Evolutionary conservation across 2,888 invertebrate species (phyloP), one percentile per base, ranked within the genome.

Genomic region (Rhogogaster chlorosoma): DNA sequence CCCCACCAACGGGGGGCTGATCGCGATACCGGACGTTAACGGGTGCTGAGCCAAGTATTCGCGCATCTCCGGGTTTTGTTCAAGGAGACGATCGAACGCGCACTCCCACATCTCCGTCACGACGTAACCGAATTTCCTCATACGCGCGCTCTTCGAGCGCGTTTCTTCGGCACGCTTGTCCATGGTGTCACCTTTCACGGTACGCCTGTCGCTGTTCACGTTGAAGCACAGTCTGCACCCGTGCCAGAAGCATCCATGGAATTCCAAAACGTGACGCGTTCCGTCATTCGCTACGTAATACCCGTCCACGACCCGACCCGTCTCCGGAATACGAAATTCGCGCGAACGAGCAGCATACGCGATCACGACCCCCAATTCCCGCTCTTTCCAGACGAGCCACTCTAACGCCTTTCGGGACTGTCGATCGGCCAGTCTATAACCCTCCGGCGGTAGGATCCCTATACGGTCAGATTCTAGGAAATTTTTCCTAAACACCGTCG

Each of bases 381-480:
- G n/a, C n/a, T n/a, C n/a, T n/a, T n/a, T n/a, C n/a, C n/a, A n/a
- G n/a, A 83, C 29, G 9, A 89, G 45, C 89, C 89, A 90, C 22
- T 87, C 73, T 2, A 89, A 0, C 6, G 89, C 88, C 53, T 84
- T 85, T 67, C n/a, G 53, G 5, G 90, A 91, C 57, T 91, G 90
- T 1, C 88, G 89, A 70, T 91, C 88, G 10, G 78, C 71, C 15
- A 61, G 71, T 7, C 92, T 77, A 83, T 91, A 92, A 3, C 91
- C 91, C 1, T 77, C 80, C 6, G 73, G 78, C 0, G 90, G 91
- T 18, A 92, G 87, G 2, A 91, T 86, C 9, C 88, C 90, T 22
- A 91, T 90, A 0, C 88, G 88, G 7, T 90, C 75, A 6, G 86
- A 53, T n/a, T n/a, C n/a, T n/a, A n/a, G n/a, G n/a, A n/a, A n/a